Evolutionary conservation across 2,797 vertebrate species (phyloP), one percentile per base, ranked within the genome.

Genomic region (Pangasius larnaudii): DNA sequence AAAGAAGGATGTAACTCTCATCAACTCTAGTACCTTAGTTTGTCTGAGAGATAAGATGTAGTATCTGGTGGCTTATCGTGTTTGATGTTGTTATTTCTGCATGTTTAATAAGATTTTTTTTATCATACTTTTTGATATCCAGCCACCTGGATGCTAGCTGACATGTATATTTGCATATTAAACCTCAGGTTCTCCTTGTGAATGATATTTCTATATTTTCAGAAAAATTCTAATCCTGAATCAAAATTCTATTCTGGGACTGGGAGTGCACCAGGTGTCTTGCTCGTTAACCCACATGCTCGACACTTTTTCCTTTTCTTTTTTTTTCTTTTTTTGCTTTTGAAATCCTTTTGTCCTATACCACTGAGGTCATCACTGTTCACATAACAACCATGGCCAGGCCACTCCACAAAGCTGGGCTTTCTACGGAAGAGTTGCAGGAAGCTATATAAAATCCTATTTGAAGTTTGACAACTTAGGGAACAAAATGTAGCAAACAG

Each of bases 351-450:
- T 65, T 65, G 11, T 13, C 27, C 27, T 14, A 65, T 30, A 65
- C 61, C 27, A 16, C 77, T 84, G 89, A 92, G 89, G 87, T 90
- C 89, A 91, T 63, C 18, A 58, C 86, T 90, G 33, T 71, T 71
- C 67, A 36, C 67, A 22, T 19, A 16, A 74, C 9, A 46, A 27
- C 71, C 39, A 22, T 9, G 33, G 18, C 36, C 33, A 67, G 33
- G 16, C 5, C 33, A 71, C 33, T 71, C 9, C 5, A 36, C 0
- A 36, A 36, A 18, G 1, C 30, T 19, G 5, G 69, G 19, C 69
- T 72, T 72, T 42, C 42, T 42, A 42, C 24, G 22, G 69, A 36
- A 14, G 30, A 72, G 36, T 72, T 2, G 9, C 69, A 72, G 9
- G 19, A 72, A 10, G 39, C 69, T 39, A 72, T 24, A 13, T 11